Conservation (phyloP, 2,797 vertebrate species). For the Gallinago solitaria region DNA sequence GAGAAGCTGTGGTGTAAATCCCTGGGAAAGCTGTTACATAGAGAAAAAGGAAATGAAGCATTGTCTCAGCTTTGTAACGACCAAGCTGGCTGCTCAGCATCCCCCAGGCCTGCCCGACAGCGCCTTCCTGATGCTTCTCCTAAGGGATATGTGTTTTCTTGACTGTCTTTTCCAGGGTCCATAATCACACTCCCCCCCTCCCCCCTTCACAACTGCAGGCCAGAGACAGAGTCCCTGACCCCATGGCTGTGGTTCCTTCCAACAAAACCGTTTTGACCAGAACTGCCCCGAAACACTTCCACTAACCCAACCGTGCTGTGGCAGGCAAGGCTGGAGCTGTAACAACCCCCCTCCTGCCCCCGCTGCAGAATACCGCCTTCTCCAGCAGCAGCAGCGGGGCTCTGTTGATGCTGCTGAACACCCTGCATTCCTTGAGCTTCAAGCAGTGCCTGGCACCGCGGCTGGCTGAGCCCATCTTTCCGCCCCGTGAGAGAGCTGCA, state of each 20-base stretch:
- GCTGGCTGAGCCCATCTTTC: slow-evolving; percentile 32
- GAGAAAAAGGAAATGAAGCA: background rate
- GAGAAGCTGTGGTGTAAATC: background rate
- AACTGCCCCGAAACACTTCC: background rate
- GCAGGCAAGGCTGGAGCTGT: background rate
- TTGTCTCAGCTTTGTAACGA: background rate
- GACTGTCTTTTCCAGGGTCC: background rate
- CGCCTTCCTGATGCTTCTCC: background rate
- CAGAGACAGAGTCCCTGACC: background rate
- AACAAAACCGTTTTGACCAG: background rate
- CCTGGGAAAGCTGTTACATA: background rate
- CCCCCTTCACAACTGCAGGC: background rate
- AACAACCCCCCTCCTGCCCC: background rate
- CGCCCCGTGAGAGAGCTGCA: background rate
- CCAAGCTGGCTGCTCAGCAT: background rate
- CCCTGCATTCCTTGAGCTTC: slow-evolving; percentile 35
- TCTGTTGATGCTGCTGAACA: slow-evolving; percentile 32
- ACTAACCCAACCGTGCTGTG: background rate
- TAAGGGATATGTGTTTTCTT: background rate
- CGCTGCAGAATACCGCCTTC: background rate
- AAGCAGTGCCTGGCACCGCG: slow-evolving; percentile 73
- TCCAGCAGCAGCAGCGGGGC: background rate
- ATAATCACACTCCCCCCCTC: background rate
- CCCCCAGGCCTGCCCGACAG: background rate
- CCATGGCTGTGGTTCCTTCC: background rate